phyloP scores from a whole-genome alignment of 2,888 invertebrate genomes.

The Diadromus collaris region DNA sequence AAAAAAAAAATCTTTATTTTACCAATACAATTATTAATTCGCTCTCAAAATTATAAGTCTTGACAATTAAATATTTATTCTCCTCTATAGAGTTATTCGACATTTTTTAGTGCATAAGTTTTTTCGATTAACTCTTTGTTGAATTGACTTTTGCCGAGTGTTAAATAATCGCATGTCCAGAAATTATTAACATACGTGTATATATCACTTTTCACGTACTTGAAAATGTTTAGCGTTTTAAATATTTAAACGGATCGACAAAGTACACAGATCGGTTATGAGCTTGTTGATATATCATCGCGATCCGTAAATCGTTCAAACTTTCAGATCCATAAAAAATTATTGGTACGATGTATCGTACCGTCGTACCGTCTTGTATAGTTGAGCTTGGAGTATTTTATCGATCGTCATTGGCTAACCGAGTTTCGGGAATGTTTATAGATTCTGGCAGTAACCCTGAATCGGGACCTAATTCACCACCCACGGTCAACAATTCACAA shows the following conservation, averaged over 20 bases:
- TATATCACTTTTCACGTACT: conserved; percentile 33
- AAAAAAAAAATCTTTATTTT: background rate
- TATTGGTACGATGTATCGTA: conserved; percentile 12
- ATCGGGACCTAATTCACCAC: conserved; percentile 89
- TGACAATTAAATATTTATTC: conserved; percentile 15
- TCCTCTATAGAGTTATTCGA: conserved; percentile 23
- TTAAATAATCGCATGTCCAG: conserved; percentile 77
- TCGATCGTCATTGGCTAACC: conserved; percentile 18
- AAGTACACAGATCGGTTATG: background rate
- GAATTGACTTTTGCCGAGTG: conserved; percentile 76
- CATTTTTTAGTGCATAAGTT: conserved; percentile 72
- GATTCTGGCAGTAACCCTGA: conserved; percentile 86
- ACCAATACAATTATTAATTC: background rate
- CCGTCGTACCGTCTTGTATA: conserved; percentile 6
- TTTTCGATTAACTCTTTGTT: conserved; percentile 74
- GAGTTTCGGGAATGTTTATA: conserved; percentile 69
- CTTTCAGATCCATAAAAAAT: background rate
- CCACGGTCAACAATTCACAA: conserved; percentile 82
- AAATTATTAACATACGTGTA: conserved; percentile 56
- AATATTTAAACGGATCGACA: background rate
- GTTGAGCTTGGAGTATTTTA: background rate
- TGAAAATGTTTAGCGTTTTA: background rate
- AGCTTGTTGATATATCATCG: background rate
- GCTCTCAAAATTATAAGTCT: background rate
- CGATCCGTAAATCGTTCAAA: background rate